These are phyloP conservation scores for Mormyrus hasselquistii DNA, from an alignment of 2,797 vertebrate genomes.

Conservation along the genomic window DNA sequence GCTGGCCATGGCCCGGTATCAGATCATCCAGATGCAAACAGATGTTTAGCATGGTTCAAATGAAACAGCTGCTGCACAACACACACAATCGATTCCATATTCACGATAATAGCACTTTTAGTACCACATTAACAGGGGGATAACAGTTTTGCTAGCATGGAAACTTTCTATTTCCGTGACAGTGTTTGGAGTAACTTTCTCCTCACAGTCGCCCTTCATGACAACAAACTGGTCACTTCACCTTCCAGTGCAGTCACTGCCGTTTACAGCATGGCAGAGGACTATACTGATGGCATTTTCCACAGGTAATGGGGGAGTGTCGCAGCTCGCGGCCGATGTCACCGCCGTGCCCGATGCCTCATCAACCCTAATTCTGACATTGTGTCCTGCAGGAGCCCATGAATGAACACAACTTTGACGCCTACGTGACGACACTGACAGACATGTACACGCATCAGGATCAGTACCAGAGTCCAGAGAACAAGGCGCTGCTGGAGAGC, in stretches of 20 bases:
- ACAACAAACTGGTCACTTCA: background rate
- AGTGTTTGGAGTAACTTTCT: conserved; percentile 17
- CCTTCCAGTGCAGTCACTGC: background rate
- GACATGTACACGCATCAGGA: conserved; percentile 99
- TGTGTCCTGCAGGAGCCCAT: conserved; percentile 86
- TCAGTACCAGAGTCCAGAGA: conserved; percentile 98
- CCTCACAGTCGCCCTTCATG: conserved; percentile 20
- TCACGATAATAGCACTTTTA: background rate
- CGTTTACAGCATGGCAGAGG: background rate
- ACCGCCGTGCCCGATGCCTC: background rate
- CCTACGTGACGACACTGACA: conserved; percentile 97
- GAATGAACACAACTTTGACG: conserved; percentile 99
- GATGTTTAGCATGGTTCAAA: background rate
- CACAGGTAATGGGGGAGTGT: background rate
- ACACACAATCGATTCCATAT: background rate
- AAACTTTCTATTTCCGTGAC: conserved; percentile 24
- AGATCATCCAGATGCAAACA: background rate
- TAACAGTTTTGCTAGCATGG: background rate
- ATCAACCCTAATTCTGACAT: conserved; percentile 28
- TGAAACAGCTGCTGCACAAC: background rate
- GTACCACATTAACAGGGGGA: background rate
- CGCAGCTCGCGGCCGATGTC: background rate
- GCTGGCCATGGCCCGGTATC: background rate
- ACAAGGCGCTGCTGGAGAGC: conserved; percentile 98
- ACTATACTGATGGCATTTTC: background rate